Percentiles rank a stretch among this genome's conserved stretches.
These are phyloP conservation scores for Myotis findleyi DNA, from an alignment of 2,797 vertebrate genomes.

Conservation along the genomic window DNA sequence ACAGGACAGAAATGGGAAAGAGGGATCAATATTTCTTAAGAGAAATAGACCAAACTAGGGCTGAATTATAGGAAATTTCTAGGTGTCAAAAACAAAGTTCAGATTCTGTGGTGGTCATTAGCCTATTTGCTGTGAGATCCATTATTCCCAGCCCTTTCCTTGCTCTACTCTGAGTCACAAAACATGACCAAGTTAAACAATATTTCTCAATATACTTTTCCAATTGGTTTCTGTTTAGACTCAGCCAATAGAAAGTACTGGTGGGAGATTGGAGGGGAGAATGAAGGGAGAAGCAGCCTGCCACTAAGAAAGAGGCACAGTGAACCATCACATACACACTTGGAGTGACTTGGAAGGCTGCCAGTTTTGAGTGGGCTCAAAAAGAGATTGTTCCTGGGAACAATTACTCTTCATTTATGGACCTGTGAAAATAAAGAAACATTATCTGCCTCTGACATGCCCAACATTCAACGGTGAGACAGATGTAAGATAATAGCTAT, in stretches of 20 bases:
- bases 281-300: not conserved
- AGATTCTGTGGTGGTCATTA: not conserved
- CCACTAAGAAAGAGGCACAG: not conserved
- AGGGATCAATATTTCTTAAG: not conserved
- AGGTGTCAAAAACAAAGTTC: not conserved
- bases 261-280: not conserved
- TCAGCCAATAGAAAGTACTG: not conserved
- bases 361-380: not conserved
- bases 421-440: not conserved
- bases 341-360: not conserved
- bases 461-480: not conserved
- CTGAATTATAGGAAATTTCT: not conserved
- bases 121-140: not conserved
- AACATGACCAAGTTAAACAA: not conserved
- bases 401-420: not conserved
- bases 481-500: not conserved
- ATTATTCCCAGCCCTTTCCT: not conserved
- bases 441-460: not conserved
- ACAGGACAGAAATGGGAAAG: not conserved
- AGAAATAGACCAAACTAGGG: not conserved
- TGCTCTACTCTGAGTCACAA: not conserved
- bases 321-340: not conserved
- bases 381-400: not conserved
- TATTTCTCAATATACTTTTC: not conserved
- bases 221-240: not conserved